A percentile compares a stretch with the other conserved stretches of the same genome.
Evolutionary conservation across 2,113 vertebrate species (phyloP).

Genomic region (Zosterops borbonicus): DNA sequence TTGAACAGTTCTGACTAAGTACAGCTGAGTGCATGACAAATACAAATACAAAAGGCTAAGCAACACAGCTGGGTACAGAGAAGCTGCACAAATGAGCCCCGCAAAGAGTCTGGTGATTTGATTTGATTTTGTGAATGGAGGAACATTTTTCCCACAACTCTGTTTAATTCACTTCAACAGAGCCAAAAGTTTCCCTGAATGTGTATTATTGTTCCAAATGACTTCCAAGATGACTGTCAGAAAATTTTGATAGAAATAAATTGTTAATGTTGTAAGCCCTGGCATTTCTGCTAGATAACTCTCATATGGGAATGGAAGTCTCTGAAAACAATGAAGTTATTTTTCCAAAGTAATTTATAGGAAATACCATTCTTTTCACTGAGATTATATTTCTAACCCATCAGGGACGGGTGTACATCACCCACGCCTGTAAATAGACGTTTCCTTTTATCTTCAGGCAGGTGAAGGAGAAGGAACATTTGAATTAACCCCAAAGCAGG

Average conservation of each 20-base stretch:
- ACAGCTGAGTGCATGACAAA: neutral
- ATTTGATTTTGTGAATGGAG: neutral
- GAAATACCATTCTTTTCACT: neutral
- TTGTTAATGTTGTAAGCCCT: neutral
- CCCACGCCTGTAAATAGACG: neutral
- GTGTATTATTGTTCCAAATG: neutral
- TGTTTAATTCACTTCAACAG: neutral
- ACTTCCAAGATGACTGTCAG: neutral
- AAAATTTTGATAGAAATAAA: neutral
- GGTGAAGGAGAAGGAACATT: neutral
- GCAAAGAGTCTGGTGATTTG: neutral
- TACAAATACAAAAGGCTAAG: neutral
- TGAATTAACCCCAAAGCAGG: neutral
- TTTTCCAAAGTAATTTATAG: neutral
- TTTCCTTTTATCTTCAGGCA: neutral
- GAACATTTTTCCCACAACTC: neutral
- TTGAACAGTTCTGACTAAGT: neutral
- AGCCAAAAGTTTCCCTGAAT: neutral
- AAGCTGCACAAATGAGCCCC: neutral
- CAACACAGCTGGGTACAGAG: neutral
- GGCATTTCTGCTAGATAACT: neutral
- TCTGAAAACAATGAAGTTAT: neutral
- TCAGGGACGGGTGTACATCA: neutral
- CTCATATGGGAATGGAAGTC: neutral
- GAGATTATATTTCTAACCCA: neutral